Evolutionary conservation across 2,113 vertebrate genomes (phyloP), one percentile per base, ranked within the genome.

Genomic region (Mus spicilegus): DNA sequence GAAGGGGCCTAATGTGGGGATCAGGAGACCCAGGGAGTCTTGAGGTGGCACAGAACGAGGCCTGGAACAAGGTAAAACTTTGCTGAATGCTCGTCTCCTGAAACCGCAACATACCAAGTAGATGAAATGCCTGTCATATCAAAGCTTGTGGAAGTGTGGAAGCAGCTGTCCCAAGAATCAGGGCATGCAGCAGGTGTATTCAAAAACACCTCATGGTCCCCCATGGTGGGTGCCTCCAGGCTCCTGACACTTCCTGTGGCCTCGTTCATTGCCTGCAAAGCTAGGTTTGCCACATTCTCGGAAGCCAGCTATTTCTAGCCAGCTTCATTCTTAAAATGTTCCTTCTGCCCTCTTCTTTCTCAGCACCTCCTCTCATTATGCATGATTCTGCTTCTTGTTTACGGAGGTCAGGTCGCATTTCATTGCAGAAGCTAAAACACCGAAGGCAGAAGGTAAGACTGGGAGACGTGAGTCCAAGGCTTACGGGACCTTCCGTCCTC

Each of bases 191-290:
- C 0, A 36, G 26, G 56, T 54, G 22, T n/a, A 8, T 46, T 54
- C 49, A 39, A 20, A 69, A 67, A 2, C 3, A 3, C 7, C 0
- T 6, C 17, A 0, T 58, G 26, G 20, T 19, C 3, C 54, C 14
- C 6, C 10, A 7, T 1, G 0, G 14, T 36, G 10, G 0, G 14
- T 36, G 7, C 28, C 5, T 2, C 4, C 3, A 36, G 78, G 33
- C 46, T 88, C 26, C 67, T 36, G 7, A 0, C 26, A 56, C 12
- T 20, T 84, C 65, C 84, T 0, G 58, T 30, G 75, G 24, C 7
- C 42, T 46, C 1, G 3, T 0, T 39, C 26, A 22, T 7, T 7
- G 10, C 19, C 19, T 20, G 36, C 69, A 7, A 58, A 36, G 67
- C 72, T 24, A 5, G 70, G 16, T 73, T 42, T 39, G 33, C 49